These are phyloP conservation scores for Loxodonta africana DNA, from an alignment of 2,113 vertebrate genomes.

Conservation along the genomic window DNA sequence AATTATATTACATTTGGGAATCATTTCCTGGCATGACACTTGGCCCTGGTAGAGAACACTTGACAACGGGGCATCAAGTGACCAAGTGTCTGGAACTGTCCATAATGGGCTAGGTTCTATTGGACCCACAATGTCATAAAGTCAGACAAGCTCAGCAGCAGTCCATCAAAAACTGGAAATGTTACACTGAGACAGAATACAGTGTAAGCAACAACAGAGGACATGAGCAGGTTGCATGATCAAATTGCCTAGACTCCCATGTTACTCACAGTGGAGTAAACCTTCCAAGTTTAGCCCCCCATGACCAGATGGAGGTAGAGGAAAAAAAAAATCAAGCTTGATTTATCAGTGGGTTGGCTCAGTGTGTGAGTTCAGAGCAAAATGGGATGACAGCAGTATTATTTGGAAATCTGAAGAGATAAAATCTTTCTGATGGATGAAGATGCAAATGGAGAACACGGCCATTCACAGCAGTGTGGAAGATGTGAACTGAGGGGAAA, in stretches of 20 bases:
- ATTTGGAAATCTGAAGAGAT: background rate
- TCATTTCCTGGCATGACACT: background rate
- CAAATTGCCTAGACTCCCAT: background rate
- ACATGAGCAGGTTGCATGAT: background rate
- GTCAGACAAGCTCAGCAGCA: background rate
- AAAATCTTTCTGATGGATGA: background rate
- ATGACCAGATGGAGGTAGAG: background rate
- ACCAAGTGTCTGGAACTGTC: background rate
- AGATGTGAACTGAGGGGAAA: background rate
- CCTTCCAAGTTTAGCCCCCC: background rate
- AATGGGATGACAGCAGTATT: background rate
- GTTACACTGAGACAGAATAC: background rate
- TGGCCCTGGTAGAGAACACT: background rate
- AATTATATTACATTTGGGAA: background rate
- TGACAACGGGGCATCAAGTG: background rate
- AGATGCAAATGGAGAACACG: background rate
- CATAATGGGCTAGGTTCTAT: background rate
- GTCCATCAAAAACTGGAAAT: background rate
- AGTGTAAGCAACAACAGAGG: background rate
- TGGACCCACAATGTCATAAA: background rate
- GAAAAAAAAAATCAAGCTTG: background rate
- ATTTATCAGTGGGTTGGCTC: background rate
- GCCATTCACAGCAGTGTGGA: background rate
- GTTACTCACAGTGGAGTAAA: background rate
- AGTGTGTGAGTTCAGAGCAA: background rate